These are phyloP conservation scores for Lathronympha strigana DNA, from an alignment of 2,888 invertebrate genomes.

Conservation along the genomic window DNA sequence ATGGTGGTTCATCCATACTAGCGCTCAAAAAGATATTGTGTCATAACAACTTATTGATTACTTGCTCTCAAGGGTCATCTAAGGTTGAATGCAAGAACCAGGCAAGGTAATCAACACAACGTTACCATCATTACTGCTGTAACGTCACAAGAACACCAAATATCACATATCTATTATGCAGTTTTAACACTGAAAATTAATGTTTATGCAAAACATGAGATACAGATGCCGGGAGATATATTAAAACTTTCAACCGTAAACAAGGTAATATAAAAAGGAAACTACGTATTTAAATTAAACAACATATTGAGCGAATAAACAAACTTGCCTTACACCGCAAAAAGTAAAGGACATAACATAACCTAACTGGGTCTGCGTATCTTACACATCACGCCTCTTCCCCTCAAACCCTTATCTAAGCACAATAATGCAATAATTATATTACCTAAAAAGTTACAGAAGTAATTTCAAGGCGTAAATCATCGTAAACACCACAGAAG, in stretches of 20 bases:
- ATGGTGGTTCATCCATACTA: not conserved
- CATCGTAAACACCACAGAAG: conserved; percentile 36
- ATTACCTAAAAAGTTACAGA: conserved; percentile 18
- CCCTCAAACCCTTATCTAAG: not conserved
- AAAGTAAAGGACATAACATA: conserved; percentile 69
- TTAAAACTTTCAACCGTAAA: not conserved
- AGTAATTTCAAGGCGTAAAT: conserved; percentile 18
- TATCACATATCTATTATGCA: conserved; percentile 21
- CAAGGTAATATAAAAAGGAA: conserved; percentile 10
- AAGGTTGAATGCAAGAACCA: conserved; percentile 12
- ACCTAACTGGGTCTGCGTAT: conserved; percentile 64
- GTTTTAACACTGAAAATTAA: conserved; percentile 16
- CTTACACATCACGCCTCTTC: conserved; percentile 46
- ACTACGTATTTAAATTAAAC: conserved; percentile 33
- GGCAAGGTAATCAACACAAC: conserved; percentile 12
- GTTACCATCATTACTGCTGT: conserved; percentile 13
- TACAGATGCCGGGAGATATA: not conserved
- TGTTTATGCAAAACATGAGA: conserved; percentile 1
- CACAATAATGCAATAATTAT: conserved; percentile 14
- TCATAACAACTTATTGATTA: conserved; percentile 32
- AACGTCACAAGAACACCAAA: conserved; percentile 6
- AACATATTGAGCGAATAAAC: conserved; percentile 41
- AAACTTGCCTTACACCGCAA: conserved; percentile 68
- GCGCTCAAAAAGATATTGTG: conserved; percentile 15
- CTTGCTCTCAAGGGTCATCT: conserved; percentile 16